Base-by-base conservation (phyloP, 2,888 invertebrate species). In the Caenorhabditis sp. region DNA sequence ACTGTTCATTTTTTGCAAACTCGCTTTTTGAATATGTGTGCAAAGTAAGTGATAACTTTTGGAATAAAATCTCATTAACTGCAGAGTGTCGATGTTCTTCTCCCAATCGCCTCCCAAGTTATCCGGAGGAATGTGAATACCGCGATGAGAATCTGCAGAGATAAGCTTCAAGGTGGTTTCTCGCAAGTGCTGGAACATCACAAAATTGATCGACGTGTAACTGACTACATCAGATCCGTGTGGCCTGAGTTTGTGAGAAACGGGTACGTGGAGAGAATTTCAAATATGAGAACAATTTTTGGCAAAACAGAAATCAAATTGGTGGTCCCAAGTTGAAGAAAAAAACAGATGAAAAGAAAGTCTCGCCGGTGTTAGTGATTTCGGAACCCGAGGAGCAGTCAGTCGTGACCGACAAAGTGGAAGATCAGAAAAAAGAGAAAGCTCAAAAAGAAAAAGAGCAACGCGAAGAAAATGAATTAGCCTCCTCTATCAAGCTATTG, bases 241-340 rank as follows among this genome's bases (percentile, higher is more conserved):
- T 88, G 83, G 56, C 84, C 83, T 20, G 87, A 88, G 35, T 82
- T 87, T 50, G 69, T 88, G 15, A 67, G 83, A 24, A 40, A 9
- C 24, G 2, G 28, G 61, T 67, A 60, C n/a, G 60, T 35, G 15
- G 6, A 20, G 18, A 15, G 11, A 24, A 18, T 13, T 9, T 28
- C 28, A 18, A 47, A 62, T 13, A 11, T 11, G 13, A 40, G 40
- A 40, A 40, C 11, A 13, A 13, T 40, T 40, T 13, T 8, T 11
- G 47, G 50, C 32, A 3, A n/a, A 18, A 2, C 18, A 3, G 47
- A n/a, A 5, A 4, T 47, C n/a, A n/a, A n/a, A n/a, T n/a, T n/a
- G n/a, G n/a, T n/a, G n/a, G n/a, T 18, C 47, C 47, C 1, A 47
- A 47, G 18, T n/a, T 15, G 40, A 20, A 40, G n/a, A 40, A 24